phyloP scores from a whole-genome alignment of 2,113 vertebrate genomes.

The Columbina picui region DNA sequence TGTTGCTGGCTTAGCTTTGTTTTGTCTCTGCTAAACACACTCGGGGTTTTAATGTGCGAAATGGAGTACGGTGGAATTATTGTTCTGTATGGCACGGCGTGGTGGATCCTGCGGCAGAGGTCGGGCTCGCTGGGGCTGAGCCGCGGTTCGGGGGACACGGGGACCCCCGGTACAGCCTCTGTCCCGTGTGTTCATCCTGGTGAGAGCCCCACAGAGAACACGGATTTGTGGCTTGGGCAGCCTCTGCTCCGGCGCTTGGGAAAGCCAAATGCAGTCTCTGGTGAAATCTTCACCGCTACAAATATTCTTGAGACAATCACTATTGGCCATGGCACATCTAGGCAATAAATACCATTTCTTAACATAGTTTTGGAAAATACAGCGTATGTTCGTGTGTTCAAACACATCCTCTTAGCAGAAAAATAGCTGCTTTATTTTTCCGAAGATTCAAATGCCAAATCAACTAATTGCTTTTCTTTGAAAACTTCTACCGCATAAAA shows the following conservation, averaged over 20 bases:
- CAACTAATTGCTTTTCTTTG: conserved; percentile 66
- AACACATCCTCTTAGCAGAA: conserved; percentile 29
- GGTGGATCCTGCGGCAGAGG: no score
- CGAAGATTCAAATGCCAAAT: conserved; percentile 62
- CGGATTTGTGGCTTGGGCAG: accelerated
- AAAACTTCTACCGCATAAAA: conserved; percentile 49
- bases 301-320: not conserved
- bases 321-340: not conserved
- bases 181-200: not conserved
- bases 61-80: not conserved
- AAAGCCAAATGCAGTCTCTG: not conserved
- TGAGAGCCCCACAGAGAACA: no score
- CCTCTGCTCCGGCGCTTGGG: not conserved
- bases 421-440: conserved; percentile 61
- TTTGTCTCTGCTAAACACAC: conserved; percentile 44
- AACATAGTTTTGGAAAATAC: not conserved
- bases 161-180: not conserved
- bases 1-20: conserved; percentile 38
- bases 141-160: no score
- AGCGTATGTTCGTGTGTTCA: conserved; percentile 14
- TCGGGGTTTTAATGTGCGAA: conserved; percentile 30
- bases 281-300: not conserved
- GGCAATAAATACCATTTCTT: not conserved
- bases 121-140: no score
- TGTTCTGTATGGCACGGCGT: no score